These are phyloP conservation scores for Ceyx melanurus DNA, from an alignment of 2,113 vertebrate genomes.

Conservation along the genomic window DNA sequence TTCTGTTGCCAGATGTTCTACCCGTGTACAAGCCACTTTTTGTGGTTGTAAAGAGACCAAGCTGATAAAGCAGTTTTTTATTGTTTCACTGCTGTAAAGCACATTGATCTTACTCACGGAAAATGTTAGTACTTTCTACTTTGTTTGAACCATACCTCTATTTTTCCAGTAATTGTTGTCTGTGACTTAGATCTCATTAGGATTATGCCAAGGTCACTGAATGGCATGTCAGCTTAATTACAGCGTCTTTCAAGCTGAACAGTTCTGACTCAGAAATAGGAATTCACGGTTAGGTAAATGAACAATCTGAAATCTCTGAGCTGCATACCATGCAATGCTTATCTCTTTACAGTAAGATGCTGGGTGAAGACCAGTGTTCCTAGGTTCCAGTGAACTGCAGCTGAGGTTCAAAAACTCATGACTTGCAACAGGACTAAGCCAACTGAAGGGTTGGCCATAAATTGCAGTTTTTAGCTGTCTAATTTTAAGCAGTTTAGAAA, in stretches of 20 bases:
- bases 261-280: conserved; percentile 45
- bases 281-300: conserved; percentile 63
- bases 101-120: conserved; percentile 53
- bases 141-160: conserved; percentile 48
- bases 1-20: conserved; percentile 6
- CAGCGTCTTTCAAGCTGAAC: conserved; percentile 31
- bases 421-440: background rate
- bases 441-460: background rate
- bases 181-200: conserved; percentile 72
- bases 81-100: conserved; percentile 22
- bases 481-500: background rate
- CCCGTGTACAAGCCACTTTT: conserved; percentile 49
- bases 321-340: background rate
- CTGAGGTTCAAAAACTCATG: background rate
- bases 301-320: conserved; percentile 48
- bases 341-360: background rate
- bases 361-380: background rate
- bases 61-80: conserved; percentile 61
- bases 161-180: conserved; percentile 61
- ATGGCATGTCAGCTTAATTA: conserved; percentile 50
- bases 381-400: background rate
- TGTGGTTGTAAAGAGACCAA: conserved; percentile 30
- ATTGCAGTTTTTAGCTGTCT: background rate
- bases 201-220: conserved; percentile 66
- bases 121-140: conserved; percentile 51